Conservation (phyloP, 2,888 invertebrate genomes). For the Drosophila neotestacea region DNA sequence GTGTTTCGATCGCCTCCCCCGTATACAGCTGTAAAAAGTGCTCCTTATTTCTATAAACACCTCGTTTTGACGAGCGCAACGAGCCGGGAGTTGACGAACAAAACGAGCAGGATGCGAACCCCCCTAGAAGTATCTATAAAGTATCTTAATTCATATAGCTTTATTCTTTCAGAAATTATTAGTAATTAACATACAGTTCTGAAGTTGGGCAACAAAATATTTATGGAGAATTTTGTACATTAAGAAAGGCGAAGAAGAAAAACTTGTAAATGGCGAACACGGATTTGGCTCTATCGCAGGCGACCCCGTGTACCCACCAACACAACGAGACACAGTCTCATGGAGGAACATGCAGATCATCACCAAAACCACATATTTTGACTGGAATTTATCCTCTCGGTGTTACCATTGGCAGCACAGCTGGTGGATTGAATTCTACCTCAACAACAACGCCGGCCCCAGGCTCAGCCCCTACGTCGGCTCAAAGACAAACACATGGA, state of each 20-base stretch:
- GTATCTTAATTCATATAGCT: no score
- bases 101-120: no score
- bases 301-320: constrained; percentile 36
- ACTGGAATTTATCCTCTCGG: constrained; percentile 25
- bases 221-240: background rate
- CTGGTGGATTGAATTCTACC: background rate
- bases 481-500: constrained; percentile 29
- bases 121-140: no score
- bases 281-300: constrained; percentile 38
- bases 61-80: no score
- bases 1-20: no score
- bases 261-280: constrained; percentile 52
- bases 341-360: constrained; percentile 3
- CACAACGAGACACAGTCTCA: constrained; percentile 3
- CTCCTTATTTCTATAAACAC: no score
- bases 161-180: constrained; percentile 4
- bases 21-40: no score
- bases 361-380: constrained; percentile 33
- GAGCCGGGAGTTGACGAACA: no score
- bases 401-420: no score
- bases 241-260: background rate
- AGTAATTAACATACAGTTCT: background rate
- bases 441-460: background rate
- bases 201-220: background rate
- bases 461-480: background rate